Conservation (phyloP, 2,888 invertebrate genomes). For the Tetheella fluctuosa region DNA sequence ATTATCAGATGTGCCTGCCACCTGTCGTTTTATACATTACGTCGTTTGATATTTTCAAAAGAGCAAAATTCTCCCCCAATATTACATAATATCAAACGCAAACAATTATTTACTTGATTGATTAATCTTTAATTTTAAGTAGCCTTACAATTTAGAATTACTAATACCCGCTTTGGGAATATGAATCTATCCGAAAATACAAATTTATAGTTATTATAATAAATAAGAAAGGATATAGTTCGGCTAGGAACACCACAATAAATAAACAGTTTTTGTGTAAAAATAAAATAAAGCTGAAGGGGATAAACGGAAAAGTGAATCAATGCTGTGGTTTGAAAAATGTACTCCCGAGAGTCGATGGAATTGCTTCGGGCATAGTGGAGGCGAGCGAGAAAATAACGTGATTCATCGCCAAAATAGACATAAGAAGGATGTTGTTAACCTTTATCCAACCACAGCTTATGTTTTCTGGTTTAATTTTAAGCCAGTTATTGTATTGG, state of each 20-base stretch:
- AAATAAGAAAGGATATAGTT: too few relatives aligned
- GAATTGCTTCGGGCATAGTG: constrained; percentile 44
- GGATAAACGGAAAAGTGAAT: constrained; percentile 28
- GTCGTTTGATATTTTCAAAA: too few relatives aligned
- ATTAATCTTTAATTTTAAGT: too few relatives aligned
- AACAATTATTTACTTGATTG: too few relatives aligned
- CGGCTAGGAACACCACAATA: constrained; percentile 8
- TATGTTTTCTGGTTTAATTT: neutral
- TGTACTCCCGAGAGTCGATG: constrained; percentile 39
- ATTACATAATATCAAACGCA: too few relatives aligned
- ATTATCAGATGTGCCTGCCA: constrained; percentile 26
- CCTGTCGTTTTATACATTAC: constrained; percentile 25
- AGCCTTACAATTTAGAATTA: neutral
- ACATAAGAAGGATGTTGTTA: constrained; percentile 8
- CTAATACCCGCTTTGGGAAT: too few relatives aligned
- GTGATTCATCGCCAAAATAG: constrained; percentile 36
- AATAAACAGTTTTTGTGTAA: constrained; percentile 13
- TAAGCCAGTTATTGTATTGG: neutral
- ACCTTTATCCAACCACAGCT: neutral
- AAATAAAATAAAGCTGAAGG: constrained; percentile 14
- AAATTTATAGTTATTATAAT: too few relatives aligned
- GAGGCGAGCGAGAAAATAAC: constrained; percentile 39
- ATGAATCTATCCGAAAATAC: neutral
- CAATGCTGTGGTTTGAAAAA: constrained; percentile 45
- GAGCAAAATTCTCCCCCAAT: too few relatives aligned